Evolutionary conservation across 2,113 vertebrate genomes (phyloP), one percentile per base, ranked within the genome.

Genomic region (Loxodonta africana): DNA sequence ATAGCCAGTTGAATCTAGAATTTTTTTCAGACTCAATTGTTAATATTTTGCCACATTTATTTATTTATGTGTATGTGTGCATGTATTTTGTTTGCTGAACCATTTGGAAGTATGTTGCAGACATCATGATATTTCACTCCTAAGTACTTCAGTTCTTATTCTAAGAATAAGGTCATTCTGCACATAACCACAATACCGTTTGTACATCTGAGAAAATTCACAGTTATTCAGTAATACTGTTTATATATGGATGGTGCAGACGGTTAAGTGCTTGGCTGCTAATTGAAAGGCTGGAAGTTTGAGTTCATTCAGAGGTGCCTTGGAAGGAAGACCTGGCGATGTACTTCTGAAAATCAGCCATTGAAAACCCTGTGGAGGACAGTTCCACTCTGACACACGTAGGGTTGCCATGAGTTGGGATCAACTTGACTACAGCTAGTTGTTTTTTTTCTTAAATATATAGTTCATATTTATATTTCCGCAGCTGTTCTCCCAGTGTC

Each of bases 91-190:
- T 94, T 94, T 77, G 28, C 33, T 53, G 26, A 84, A 71, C 83
- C 26, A 63, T 86, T 89, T 86, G 60, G 85, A 93, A 83, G n/a
- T 86, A 69, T 91, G 41, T 83, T 83, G 44, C 25, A 84, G 26
- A 62, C 18, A 60, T 76, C 18, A 62, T 53, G 57, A 76, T 67
- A 69, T 30, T 51, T 84, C 8, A 67, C 3, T 88, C 26, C 25
- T 74, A n/a, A 80, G 46, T 83, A 84, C 30, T 41, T 91, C 51
- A 74, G 11, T 84, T 88, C 17, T 77, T 83, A 67, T 15, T 85
- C 25, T 87, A 83, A 90, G 60, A 88, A 63, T 95, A 83, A 88
- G 81, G 83, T n/a, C 28, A 41, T 88, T 96, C 21, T 41, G 20
- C 28, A 71, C 48, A 30, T 57, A 90, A 57, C 41, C 46, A 90